Evolutionary conservation across 2,888 invertebrate genomes (phyloP).

Genomic region (Omphaloscelis lunosa): DNA sequence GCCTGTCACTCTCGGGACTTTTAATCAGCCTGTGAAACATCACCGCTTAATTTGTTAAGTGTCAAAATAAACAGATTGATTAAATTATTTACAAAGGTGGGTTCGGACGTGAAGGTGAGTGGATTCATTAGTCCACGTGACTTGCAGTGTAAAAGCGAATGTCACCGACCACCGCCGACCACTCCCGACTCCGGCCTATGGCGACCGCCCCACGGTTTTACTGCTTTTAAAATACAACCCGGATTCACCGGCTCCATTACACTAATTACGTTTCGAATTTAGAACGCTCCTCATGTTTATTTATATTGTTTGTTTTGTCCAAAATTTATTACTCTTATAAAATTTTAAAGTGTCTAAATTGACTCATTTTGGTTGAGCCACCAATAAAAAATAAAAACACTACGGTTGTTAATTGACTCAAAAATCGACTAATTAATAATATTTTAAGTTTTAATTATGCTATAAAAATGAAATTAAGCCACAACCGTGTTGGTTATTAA

Average conservation of each 20-base stretch:
- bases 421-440: slow-evolving; percentile 77
- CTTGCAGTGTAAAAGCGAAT: slow-evolving; percentile 82
- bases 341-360: slow-evolving; percentile 74
- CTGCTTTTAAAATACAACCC: slow-evolving; percentile 75
- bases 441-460: slow-evolving; percentile 71
- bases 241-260: slow-evolving; percentile 82
- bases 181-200: slow-evolving; percentile 56
- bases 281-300: slow-evolving; percentile 75
- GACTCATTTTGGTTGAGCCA: slow-evolving; percentile 69
- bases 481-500: slow-evolving; percentile 65
- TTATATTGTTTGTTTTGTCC: slow-evolving; percentile 70
- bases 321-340: slow-evolving; percentile 73
- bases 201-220: slow-evolving; percentile 70
- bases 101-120: slow-evolving; percentile 77
- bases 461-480: slow-evolving; percentile 64
- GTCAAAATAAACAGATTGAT: slow-evolving; percentile 83
- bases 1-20: slow-evolving; percentile 62
- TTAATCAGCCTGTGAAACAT: slow-evolving; percentile 71
- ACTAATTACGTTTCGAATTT: slow-evolving; percentile 83
- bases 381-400: slow-evolving; percentile 71
- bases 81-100: slow-evolving; percentile 81
- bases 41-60: slow-evolving; percentile 77
- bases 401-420: slow-evolving; percentile 73
- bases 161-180: slow-evolving; percentile 79
- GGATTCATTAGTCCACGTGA: slow-evolving; percentile 87